Base-by-base conservation (phyloP, 2,113 vertebrate species). In the Nothoprocta perdicaria region DNA sequence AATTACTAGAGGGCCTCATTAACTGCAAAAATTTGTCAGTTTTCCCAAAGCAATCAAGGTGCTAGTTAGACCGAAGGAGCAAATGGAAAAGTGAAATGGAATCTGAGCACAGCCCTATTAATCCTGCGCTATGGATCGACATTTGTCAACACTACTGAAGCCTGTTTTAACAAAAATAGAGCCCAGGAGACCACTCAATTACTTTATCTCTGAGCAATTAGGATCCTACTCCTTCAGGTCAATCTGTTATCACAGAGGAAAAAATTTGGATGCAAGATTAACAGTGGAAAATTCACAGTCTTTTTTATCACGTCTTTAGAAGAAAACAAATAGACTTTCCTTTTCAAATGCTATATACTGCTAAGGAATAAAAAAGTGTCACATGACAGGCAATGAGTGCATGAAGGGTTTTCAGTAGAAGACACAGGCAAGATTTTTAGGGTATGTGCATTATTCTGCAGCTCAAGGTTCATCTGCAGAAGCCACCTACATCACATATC, bases 91-190 rank as follows among this genome's bases (percentile, higher is more conserved):
- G 61, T 93, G 85, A 87, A 91, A 40, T 6, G 74, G 92, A 96
- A 97, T 95, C 94, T 95, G 93, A 94, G 94, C 80, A 72, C 91
- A 92, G 78, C 77, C 92, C 93, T 95, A 96, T 98, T 97, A 97
- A 97, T 97, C 96, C 95, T 89, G 69, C 62, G 88, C 68, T 96
- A 95, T 92, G 92, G 96, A 97, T 98, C 95, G 89, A 96, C 96
- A 95, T 97, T 97, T 96, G 95, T 97, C 97, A 97, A 92, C 95
- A 66, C 84, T 91, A 95, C 95, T 97, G 97, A 97, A 97, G 96
- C 95, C 78, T 97, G 95, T 91, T 94, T 92, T 90, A 91, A 62
- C 35, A 10, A 97, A 96, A 97, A 96, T 63, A 80, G 95, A 96
- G 74, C 97, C 96, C 97, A 76, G 86, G 97, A 96, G 95, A 97